These are phyloP conservation scores for Cheilosia variabilis DNA, from an alignment of 2,888 invertebrate species.

Conservation along the genomic window DNA sequence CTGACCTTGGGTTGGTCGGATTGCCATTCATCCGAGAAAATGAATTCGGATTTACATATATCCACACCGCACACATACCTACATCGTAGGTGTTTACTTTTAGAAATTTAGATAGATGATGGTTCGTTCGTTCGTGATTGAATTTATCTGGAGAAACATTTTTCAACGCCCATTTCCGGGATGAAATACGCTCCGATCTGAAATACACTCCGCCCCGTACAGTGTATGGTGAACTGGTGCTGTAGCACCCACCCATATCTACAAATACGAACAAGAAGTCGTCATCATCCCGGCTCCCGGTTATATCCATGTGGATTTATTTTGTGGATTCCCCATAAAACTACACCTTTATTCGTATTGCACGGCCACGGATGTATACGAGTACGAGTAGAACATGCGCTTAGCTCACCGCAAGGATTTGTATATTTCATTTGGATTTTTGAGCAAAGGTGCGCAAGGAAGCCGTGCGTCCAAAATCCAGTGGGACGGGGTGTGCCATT, in stretches of 20 bases:
- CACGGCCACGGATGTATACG: neutral
- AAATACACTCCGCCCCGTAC: slow-evolving; percentile 36
- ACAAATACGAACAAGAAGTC: slow-evolving; percentile 14
- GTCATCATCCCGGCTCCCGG: neutral
- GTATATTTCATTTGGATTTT: neutral
- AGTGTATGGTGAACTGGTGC: neutral
- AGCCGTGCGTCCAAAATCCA: neutral
- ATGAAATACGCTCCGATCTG: neutral
- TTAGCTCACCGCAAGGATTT: slow-evolving; percentile 20
- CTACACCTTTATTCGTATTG: neutral
- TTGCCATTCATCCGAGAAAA: neutral
- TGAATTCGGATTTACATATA: neutral
- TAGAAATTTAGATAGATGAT: neutral
- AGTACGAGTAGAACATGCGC: slow-evolving; percentile 25
- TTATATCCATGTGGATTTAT: slow-evolving; percentile 5
- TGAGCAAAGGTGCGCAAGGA: neutral
- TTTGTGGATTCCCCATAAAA: neutral
- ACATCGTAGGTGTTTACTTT: neutral
- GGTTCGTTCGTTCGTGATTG: neutral
- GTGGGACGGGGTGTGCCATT: neutral
- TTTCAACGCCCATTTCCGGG: slow-evolving; percentile 39
- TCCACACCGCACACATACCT: neutral
- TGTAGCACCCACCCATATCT: slow-evolving; percentile 13
- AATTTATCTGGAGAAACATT: slow-evolving; percentile 5
- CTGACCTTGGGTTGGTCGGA: neutral